Base-by-base conservation (phyloP, 2,888 invertebrate species). In the Callimorpha dominula region DNA sequence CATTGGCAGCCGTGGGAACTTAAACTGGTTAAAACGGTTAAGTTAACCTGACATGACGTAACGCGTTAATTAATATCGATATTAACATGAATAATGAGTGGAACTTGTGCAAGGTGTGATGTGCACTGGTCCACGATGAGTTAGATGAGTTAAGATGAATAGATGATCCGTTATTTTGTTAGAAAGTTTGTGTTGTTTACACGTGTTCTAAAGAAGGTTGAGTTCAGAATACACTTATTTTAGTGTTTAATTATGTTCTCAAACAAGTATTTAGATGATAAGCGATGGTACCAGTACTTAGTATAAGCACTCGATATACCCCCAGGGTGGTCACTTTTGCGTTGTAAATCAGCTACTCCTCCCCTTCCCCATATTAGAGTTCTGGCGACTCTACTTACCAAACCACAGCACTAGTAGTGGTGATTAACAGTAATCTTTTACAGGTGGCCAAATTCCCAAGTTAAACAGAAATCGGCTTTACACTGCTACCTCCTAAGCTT, bases 61-160 rank as follows among this genome's bases (percentile, higher is more conserved):
- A 81, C 68, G 68, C 73, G 78, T 82, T 85, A 80, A 85, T 81
- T 84, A 85, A 79, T 82, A 82, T 70, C 74, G 79, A 81, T 78
- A 82, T 82, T 77, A 85, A 78, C 65, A 81, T 82, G 78, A 80
- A 77, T 81, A 73, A 81, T 84, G 77, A 75, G 60, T 64, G 31
- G 31, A 20, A 67, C 68, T 80, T 82, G 63, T 74, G 74, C 68
- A 81, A 79, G 73, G 73, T 62, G 52, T 74, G 70, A 67, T 67
- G 70, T 40, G 67, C 70, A 70, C 0, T 63, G 66, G 64, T 3
- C 46, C 67, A 52, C 49, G 68, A 50, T 71, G 67, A 49, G 71
- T 46, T 64, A 8, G n/a, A 54, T 63, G 67, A 62, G 69, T 11
- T 31, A 15, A 68, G 62, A 49, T 40, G 69, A 68, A n/a, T 15